Evolutionary conservation across 2,113 vertebrate genomes (phyloP).

Genomic region (Chamaea fasciata): DNA sequence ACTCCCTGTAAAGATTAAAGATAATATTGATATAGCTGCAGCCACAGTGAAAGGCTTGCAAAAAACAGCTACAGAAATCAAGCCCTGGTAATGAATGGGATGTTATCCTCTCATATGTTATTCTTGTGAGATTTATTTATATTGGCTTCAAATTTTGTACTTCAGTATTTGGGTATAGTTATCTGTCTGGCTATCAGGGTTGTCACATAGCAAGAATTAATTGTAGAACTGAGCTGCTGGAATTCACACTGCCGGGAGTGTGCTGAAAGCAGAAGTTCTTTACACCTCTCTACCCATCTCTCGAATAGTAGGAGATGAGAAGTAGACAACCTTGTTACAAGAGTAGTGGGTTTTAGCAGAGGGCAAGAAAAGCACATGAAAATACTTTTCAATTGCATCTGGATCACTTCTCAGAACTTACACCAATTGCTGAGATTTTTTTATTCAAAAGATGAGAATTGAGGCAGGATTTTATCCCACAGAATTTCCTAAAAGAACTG

Average conservation of each 20-base stretch:
- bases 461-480: background rate
- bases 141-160: background rate
- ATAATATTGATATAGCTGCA: background rate
- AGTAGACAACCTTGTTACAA: background rate
- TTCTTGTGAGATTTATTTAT: background rate
- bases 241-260: background rate
- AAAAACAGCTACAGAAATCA: background rate
- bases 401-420: background rate
- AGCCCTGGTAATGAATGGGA: background rate
- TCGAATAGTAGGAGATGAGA: background rate
- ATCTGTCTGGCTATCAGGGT: background rate
- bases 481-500: background rate
- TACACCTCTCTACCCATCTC: background rate
- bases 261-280: background rate
- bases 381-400: background rate
- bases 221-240: background rate
- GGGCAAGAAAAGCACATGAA: background rate
- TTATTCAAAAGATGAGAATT: background rate
- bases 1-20: background rate
- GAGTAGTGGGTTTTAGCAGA: background rate
- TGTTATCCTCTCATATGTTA: background rate
- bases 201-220: background rate
- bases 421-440: background rate
- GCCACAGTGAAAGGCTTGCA: background rate
- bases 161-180: background rate